Base-by-base conservation (phyloP, 2,113 vertebrate species). In the Phrynocephalus versicolor region DNA sequence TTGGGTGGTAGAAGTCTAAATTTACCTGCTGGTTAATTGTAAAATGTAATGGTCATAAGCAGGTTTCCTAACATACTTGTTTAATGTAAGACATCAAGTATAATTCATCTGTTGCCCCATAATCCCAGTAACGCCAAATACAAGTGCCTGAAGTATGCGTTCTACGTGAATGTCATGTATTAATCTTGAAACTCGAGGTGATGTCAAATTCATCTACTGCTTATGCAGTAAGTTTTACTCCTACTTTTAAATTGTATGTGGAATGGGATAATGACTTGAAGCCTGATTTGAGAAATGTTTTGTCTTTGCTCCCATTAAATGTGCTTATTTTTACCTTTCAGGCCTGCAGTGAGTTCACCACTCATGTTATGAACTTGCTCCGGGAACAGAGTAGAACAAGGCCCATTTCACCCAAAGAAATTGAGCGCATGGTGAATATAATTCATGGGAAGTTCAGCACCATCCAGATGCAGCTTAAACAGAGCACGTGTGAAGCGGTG, bases 271-370 rank as follows among this genome's bases (percentile, higher is more conserved):
- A 33, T 75, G 23, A 51, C 6, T 7, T 0, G 8, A 57, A 30
- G 55, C 33, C 23, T 39, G 67, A 69, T 16, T 51, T 7, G 16
- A 1, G 1, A 84, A 71, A 67, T 19, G 0, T 16, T 86, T 69
- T 21, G 1, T 25, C 1, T 30, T 73, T 76, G 57, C 57, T 69
- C 35, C 41, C 78, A 67, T 87, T 84, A 35, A 86, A 81, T 41
- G 33, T 79, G 69, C 80, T 78, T 80, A 79, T 45, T 55, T 65
- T 74, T n/a, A 55, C 58, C 39, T 78, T 79, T 69, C 95, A 98
- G 97, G 97, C 98, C n/a, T 98, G 98, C 96, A 96, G 95, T 23
- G 98, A 98, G 94, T 98, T 98, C 95, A 98, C 97, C 89, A 97
- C 96, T 73, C 97, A 97, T 76, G 97, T 98, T 83, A 97, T 97